These are phyloP conservation scores for Adela reaumurella DNA, from an alignment of 2,888 invertebrate genomes.

Conservation along the genomic window DNA sequence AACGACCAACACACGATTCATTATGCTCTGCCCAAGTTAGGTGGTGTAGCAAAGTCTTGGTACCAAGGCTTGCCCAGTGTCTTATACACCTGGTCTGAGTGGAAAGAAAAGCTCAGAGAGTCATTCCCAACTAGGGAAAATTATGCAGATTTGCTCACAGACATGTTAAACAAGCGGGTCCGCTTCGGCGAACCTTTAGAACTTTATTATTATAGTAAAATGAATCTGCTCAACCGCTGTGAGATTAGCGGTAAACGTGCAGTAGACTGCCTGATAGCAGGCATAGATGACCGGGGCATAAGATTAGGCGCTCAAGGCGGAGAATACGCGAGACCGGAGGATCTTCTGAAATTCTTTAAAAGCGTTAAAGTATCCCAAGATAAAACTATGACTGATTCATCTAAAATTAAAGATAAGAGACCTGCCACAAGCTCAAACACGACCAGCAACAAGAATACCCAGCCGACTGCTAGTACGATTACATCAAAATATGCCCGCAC, in stretches of 20 bases:
- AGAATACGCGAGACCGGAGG: background rate
- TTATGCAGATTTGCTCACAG: slow-evolving; percentile 12
- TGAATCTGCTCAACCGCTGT: slow-evolving; percentile 4
- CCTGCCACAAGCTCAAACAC: no score
- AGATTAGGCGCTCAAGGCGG: background rate
- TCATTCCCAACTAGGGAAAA: slow-evolving; percentile 12
- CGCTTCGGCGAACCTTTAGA: slow-evolving; percentile 10
- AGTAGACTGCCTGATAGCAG: background rate
- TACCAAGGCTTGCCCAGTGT: no score
- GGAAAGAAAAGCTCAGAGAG: slow-evolving; percentile 12
- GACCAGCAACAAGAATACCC: no score
- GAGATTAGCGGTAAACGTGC: background rate
- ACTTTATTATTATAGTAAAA: slow-evolving; percentile 10
- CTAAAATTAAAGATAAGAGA: background rate
- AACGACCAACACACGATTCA: no score
- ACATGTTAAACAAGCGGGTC: slow-evolving; percentile 13
- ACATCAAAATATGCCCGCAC: no score
- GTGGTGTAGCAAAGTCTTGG: no score
- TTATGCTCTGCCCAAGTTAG: no score
- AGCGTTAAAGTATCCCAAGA: background rate
- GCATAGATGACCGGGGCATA: background rate
- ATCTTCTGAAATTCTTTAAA: background rate
- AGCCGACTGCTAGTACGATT: no score
- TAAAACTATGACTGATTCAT: background rate
- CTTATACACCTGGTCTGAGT: slow-evolving; percentile 13